Conservation (phyloP, 2,113 vertebrate genomes). For the Egretta garzetta region DNA sequence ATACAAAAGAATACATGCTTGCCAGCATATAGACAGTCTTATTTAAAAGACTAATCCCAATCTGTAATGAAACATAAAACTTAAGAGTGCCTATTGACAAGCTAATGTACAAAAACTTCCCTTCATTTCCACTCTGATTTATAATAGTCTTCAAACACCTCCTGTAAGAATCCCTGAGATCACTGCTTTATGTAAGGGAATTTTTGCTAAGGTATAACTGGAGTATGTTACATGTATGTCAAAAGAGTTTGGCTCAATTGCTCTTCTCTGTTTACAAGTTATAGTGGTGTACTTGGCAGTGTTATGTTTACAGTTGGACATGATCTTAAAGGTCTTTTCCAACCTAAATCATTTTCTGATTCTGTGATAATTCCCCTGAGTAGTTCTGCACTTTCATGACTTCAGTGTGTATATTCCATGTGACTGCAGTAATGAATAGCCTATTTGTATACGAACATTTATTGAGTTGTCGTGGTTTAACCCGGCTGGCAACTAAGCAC, state of each 20-base stretch:
- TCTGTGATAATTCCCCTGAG: neutral
- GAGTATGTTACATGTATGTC: neutral
- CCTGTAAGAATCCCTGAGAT: neutral
- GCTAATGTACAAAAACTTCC: neutral
- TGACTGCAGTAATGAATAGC: neutral
- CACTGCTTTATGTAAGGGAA: neutral
- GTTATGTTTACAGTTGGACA: too few relatives aligned
- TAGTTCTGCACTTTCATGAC: neutral
- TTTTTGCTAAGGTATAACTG: neutral
- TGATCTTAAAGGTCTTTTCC: neutral
- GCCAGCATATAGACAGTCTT: neutral
- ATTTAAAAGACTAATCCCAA: neutral
- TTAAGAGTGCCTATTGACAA: neutral
- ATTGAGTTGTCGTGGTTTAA: too few relatives aligned
- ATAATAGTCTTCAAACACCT: neutral
- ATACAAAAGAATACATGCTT: neutral
- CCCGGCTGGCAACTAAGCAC: too few relatives aligned
- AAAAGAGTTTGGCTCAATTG: neutral
- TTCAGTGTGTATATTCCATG: neutral
- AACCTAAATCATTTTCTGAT: neutral
- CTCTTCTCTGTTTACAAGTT: neutral
- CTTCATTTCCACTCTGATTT: neutral
- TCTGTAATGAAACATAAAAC: neutral
- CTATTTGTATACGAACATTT: neutral
- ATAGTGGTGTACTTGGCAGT: neutral